Conservation (phyloP, 2,113 vertebrate genomes). For the Antechinus stuartii region DNA sequence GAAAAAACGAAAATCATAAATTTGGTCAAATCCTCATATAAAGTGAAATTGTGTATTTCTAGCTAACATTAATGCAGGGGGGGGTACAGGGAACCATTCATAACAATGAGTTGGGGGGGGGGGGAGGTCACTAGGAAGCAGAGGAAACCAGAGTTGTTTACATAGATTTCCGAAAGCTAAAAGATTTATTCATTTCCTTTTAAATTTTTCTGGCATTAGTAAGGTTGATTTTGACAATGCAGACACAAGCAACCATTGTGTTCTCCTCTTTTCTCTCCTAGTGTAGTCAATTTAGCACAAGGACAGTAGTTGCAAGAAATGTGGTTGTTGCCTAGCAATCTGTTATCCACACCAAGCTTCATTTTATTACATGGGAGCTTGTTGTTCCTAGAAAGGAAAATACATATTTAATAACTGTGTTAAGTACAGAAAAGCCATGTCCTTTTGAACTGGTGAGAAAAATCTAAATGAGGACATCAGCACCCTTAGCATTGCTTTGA, state of each 20-base stretch:
- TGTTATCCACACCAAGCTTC: conserved; percentile 10
- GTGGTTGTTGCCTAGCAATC: background rate
- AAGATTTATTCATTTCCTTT: conserved; percentile 50
- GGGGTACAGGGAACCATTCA: conserved; percentile 57
- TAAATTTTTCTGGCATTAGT: conserved; percentile 14
- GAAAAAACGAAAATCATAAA: conserved; percentile 30
- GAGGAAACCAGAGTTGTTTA: conserved; percentile 70
- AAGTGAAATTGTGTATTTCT: conserved; percentile 41
- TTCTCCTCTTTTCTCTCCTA: conserved; percentile 16
- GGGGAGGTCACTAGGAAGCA: conserved; percentile 54
- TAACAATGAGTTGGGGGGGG: conserved; percentile 52
- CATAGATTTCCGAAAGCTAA: conserved; percentile 54
- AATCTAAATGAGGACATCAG: background rate
- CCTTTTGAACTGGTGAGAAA: background rate
- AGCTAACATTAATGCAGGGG: background rate
- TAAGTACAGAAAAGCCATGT: conserved; percentile 14
- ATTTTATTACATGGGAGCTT: conserved; percentile 36
- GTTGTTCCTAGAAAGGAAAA: conserved; percentile 18
- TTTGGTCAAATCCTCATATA: conserved; percentile 31
- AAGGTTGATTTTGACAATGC: conserved; percentile 52
- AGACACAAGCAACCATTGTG: conserved; percentile 47
- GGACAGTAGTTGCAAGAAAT: conserved; percentile 4
- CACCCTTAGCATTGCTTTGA: background rate
- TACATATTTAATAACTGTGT: background rate
- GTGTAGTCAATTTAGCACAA: background rate